Evolutionary conservation across 2,113 vertebrate genomes (phyloP), one percentile per base, ranked within the genome.

Genomic region (Oxyruncus cristatus): DNA sequence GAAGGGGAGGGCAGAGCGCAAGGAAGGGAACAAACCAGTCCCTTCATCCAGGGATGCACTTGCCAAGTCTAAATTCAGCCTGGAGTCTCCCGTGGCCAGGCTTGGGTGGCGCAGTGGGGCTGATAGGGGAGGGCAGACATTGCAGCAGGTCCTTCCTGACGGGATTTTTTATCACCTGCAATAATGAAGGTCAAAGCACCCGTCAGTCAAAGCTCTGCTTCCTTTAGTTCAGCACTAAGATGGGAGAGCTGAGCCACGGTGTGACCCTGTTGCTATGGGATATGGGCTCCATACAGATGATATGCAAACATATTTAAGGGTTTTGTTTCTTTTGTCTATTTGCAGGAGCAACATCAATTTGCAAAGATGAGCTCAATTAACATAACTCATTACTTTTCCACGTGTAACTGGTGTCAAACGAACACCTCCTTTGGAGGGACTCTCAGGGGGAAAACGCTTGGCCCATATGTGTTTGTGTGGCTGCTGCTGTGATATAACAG

Each of bases 21-120:
- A 37, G 2, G 0, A 2, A 23, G 41, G 24, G 18, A 19, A 8
- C 2, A n/a, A 50, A 50, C 0, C 0, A 1, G 1, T 18, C 5
- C 39, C 49, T 42, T 39, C 28, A 24, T 2, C 16, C 73, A 4
- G 20, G 55, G n/a, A 1, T 37, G 27, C 3, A 0, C 20, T 63
- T 67, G 1, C 8, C 2, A 21, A 17, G 7, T 7, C 12, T 9
- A 0, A 47, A 18, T 27, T 7, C 20, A 55, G 15, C 19, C 65
- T 5, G 23, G 26, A 74, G 65, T 4, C 22, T 9, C 56, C 28
- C 4, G 26, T 4, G 56, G 33, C 8, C 4, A 1, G 56, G 14
- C 11, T 35, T 71, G 24, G 72, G 84, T 8, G 89, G 28, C 11
- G 28, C 32, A 4, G 0, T 10, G 72, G 46, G 33, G 52, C 37